Base-by-base conservation (phyloP, 2,888 invertebrate genomes). In the Aelia acuminata region DNA sequence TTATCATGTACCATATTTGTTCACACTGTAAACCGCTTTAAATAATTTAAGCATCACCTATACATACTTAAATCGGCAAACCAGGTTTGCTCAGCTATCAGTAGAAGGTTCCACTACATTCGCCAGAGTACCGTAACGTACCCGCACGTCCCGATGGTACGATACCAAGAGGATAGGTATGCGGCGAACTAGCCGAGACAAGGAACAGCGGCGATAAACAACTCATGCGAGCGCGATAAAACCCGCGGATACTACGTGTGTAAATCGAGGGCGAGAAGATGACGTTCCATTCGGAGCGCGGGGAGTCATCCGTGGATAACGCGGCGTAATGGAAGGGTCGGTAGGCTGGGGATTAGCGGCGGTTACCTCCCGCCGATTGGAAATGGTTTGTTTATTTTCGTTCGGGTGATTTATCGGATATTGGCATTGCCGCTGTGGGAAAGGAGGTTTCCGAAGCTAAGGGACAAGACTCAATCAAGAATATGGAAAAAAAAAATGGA, bases 201-300 rank as follows among this genome's bases (percentile, higher is more conserved):
- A 49, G 84, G 47, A 22, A 18, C 18, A 7, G 3, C 8, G 85
- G 22, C 53, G 18, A 85, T 85, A 85, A 85, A 85, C 85, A 85
- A 85, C 85, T 85, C 85, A 50, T 8, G 1, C 15, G 31, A 18
- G 49, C 20, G 85, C 49, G 85, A 85, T 85, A 85, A 85, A 85
- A 53, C 18, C 39, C 10, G 31, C 85, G 49, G 85, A 53, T 85
- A 85, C 53, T 85, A n/a, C n/a, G n/a, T 85, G 85, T 49, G 85
- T 85, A 85, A 85, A 85, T 85, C 85, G 85, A 85, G 50, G 31
- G 20, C 2, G 75, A 75, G 49, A 43, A 43, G 39, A 39, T 63
- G 86, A 86, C 86, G 86, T 86, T 86, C 63, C 86, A 86, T 86
- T 86, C 47, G 86, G 50, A 11, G 26, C 26, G 57, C 57, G 26